phyloP scores from a whole-genome alignment of 2,888 invertebrate species.

The Drosophila sordidapex region DNA sequence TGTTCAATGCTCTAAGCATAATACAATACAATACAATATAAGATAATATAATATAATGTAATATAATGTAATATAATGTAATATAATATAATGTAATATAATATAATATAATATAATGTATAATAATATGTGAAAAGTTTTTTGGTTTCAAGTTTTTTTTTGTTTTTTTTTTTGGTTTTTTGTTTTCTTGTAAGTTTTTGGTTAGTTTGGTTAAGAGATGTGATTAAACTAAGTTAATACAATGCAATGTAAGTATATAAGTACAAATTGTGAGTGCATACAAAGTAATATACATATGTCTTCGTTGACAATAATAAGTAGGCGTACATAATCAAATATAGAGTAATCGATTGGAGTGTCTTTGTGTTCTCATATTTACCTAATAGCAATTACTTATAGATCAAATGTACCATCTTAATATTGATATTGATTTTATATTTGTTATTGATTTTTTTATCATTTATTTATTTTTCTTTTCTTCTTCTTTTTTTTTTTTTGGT shows the following conservation, averaged over 20 bases:
- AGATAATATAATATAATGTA: slow-evolving; percentile 32
- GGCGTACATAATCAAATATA: slow-evolving; percentile 62
- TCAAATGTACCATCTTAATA: slow-evolving; percentile 31
- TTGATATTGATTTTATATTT: slow-evolving; percentile 19
- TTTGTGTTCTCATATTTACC: slow-evolving; percentile 14
- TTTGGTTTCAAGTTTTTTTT: neutral
- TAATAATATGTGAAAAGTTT: slow-evolving; percentile 36
- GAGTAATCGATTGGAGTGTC: slow-evolving; percentile 46
- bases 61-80: slow-evolving; percentile 21
- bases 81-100: neutral
- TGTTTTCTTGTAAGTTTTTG: neutral
- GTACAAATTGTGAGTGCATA: slow-evolving; percentile 55
- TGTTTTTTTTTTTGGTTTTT: neutral
- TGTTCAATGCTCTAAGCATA: slow-evolving; percentile 51
- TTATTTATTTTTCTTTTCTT: neutral
- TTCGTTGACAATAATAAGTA: slow-evolving; percentile 71
- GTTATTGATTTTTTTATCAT: slow-evolving; percentile 20
- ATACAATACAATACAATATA: slow-evolving; percentile 43
- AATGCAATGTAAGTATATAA: slow-evolving; percentile 48
- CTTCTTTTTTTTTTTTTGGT: slow-evolving; percentile 6
- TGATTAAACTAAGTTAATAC: slow-evolving; percentile 51
- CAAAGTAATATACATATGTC: slow-evolving; percentile 44
- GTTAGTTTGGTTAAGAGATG: slow-evolving; percentile 30
- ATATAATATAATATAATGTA: slow-evolving; percentile 1
- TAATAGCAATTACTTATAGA: slow-evolving; percentile 43